Evolutionary conservation across 2,888 invertebrate genomes (phyloP), one percentile per base, ranked within the genome.

Genomic region (Machimus atricapillus): DNA sequence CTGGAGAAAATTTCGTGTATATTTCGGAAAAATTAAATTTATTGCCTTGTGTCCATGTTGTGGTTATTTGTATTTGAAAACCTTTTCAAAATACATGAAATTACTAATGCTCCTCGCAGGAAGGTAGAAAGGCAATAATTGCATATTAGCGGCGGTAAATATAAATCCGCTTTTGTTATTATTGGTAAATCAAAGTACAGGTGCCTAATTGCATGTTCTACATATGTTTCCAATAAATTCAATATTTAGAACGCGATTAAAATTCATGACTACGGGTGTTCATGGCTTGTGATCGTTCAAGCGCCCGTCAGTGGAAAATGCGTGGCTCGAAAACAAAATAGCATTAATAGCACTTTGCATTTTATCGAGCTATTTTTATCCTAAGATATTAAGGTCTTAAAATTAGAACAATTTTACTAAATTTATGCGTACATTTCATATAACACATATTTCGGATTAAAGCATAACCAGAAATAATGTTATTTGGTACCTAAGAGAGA

Each of bases 11-110:
- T 79, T 79, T 52, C n/a, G 23, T 52, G 52, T 79, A 27, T 52
- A 16, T 79, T 79, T 52, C n/a, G 23, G 52, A 79, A 79, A 19
- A 79, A 79, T 79, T 79, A 27, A 46, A 79, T 79, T 79, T 79
- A 52, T 79, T 52, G 52, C 46, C 12, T 23, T 12, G 12, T 66
- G 66, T 23, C 27, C 23, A 9, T 14, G 27, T 66, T 27, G 66
- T 27, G 66, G 27, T 27, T 66, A 66, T 12, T 23, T 66, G 23
- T 27, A 66, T 52, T 52, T 52, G 56, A 9, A 27, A 27, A 27
- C 66, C 19, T 66, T 66, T 66, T 66, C 23, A 23, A 23, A 66
- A 27, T 27, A 66, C 66, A 66, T 19, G 66, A 58, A 23, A 52
- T 52, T 23, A 58, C 19, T 58, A 58, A 58, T 58, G 23, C 23